Percentiles rank a stretch among this genome's conserved stretches.
phyloP scores from a whole-genome alignment of 2,797 vertebrate species.

The Dendrocincla fuliginosa region DNA sequence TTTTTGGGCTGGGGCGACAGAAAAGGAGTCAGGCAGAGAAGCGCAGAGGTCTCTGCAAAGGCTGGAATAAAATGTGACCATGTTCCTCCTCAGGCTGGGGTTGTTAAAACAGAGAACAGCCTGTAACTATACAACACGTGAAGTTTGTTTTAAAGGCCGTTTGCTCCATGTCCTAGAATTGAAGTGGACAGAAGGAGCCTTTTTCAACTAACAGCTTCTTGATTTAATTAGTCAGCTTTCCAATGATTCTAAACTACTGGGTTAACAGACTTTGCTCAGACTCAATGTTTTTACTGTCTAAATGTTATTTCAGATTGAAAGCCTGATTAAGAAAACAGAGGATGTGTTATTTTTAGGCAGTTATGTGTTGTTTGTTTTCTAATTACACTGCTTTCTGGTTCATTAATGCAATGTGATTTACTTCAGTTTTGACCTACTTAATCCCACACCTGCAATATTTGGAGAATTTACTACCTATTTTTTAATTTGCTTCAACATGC shows the following conservation, averaged over 20 bases:
- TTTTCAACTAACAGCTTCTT: constrained; percentile 47
- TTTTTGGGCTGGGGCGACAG: background rate
- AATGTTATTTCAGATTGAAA: constrained; percentile 62
- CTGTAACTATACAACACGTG: background rate
- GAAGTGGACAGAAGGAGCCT: constrained; percentile 18
- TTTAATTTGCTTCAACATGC: constrained; percentile 54
- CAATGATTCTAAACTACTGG: constrained; percentile 15
- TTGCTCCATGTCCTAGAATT: background rate
- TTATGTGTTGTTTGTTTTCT: constrained; percentile 51
- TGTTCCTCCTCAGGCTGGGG: constrained; percentile 10
- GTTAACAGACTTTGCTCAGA: constrained; percentile 28
- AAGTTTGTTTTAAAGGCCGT: constrained; percentile 45
- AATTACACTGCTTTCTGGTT: constrained; percentile 31
- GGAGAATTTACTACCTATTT: constrained; percentile 54
- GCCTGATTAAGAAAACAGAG: constrained; percentile 64
- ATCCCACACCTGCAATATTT: constrained; percentile 57
- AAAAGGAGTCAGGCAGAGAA: background rate
- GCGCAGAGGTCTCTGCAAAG: background rate
- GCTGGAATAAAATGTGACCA: background rate
- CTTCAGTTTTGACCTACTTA: constrained; percentile 40
- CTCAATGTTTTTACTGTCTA: constrained; percentile 9
- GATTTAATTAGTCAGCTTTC: constrained; percentile 34
- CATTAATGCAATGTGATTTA: constrained; percentile 31
- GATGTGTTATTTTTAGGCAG: constrained; percentile 55
- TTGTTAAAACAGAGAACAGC: constrained; percentile 42